Percentiles rank a stretch among this genome's conserved stretches.
phyloP scores from a whole-genome alignment of 2,888 invertebrate genomes.

The Andrena marginata region DNA sequence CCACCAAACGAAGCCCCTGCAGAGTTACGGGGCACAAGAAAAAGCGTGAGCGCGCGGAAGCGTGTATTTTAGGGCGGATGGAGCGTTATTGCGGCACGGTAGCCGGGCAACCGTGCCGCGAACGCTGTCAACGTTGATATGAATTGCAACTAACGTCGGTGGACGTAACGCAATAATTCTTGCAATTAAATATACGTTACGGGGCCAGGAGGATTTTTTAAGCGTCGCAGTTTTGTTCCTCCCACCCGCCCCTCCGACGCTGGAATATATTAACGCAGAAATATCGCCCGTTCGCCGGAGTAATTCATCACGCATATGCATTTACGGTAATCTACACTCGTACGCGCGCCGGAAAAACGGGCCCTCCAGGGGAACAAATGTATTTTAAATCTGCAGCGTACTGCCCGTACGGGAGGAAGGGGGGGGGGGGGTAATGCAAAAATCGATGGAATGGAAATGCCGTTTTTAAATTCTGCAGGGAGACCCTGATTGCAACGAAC shows the following conservation, averaged over 20 bases:
- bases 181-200: constrained; percentile 65
- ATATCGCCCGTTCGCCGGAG: constrained; percentile 51
- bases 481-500: not conserved
- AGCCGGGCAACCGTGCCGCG: constrained; percentile 20
- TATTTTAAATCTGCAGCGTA: constrained; percentile 53
- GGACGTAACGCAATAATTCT: constrained; percentile 53
- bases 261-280: constrained; percentile 56
- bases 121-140: constrained; percentile 40
- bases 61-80: constrained; percentile 12
- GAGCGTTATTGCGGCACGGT: constrained; percentile 33
- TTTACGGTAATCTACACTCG: constrained; percentile 52
- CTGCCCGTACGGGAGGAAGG: not conserved
- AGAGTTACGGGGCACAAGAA: not conserved
- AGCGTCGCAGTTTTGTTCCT: constrained; percentile 39
- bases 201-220: constrained; percentile 29
- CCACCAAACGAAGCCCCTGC: not conserved
- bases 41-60: not conserved
- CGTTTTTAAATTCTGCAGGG: constrained; percentile 27
- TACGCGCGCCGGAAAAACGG: constrained; percentile 30
- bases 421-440: constrained; percentile 9
- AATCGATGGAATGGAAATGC: constrained; percentile 48
- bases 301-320: constrained; percentile 62
- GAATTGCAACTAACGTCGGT: constrained; percentile 44
- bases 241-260: not conserved
- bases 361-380: constrained; percentile 50